Conservation (phyloP, 2,888 invertebrate species). For the Atethmia centrago region DNA sequence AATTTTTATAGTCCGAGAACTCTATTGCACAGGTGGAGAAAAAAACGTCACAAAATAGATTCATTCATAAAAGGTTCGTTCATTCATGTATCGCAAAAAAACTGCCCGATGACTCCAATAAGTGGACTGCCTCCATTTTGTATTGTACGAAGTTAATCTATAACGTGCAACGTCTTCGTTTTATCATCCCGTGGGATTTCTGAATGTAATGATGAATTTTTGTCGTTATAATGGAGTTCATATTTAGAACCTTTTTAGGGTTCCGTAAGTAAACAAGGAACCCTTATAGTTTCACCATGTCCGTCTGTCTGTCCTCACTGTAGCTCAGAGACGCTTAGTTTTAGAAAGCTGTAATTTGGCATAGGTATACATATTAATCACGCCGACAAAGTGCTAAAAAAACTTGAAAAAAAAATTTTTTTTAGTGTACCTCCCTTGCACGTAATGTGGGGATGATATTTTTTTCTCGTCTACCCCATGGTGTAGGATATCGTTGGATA, state of each 20-base stretch:
- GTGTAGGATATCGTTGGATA: no score
- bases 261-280: no score
- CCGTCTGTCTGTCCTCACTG: no score
- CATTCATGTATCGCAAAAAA: constrained; percentile 80
- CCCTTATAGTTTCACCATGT: no score
- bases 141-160: constrained; percentile 80
- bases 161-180: constrained; percentile 81
- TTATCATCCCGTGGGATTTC: constrained; percentile 84
- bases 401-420: no score
- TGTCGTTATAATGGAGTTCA: constrained; percentile 37
- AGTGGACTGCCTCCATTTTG: constrained; percentile 66
- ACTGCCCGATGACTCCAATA: constrained; percentile 70
- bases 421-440: no score
- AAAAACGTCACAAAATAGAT: constrained; percentile 76
- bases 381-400: no score
- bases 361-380: no score
- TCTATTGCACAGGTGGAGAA: constrained; percentile 82
- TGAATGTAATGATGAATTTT: constrained; percentile 65
- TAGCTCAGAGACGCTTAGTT: no score
- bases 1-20: constrained; percentile 85
- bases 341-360: no score
- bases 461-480: no score
- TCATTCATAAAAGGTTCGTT: constrained; percentile 80
- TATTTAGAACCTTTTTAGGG: constrained; percentile 45
- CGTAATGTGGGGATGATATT: no score